phyloP scores from a whole-genome alignment of 2,797 vertebrate genomes.

The Scomberomorus guttatus region DNA sequence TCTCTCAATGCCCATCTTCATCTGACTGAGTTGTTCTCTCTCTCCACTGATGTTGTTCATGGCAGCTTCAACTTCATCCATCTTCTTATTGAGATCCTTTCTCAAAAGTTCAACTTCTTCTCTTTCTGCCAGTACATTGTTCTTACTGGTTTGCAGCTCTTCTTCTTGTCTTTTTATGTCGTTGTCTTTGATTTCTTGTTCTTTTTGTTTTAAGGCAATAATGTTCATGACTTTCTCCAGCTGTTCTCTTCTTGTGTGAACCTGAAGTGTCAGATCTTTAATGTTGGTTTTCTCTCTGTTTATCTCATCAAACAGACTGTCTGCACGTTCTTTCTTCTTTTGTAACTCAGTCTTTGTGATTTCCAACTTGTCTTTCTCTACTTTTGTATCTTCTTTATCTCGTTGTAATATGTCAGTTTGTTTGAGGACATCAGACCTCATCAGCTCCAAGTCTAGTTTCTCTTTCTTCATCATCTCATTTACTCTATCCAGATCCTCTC shows the following conservation, averaged over 20 bases:
- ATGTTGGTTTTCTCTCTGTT: neutral
- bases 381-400: too few species aligned
- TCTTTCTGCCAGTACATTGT: neutral
- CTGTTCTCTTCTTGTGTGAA: too few species aligned
- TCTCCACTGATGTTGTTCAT: too few species aligned
- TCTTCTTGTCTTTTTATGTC: neutral
- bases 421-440: neutral
- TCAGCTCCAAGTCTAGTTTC: conserved; percentile 7
- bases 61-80: neutral
- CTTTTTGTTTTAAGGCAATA: too few species aligned
- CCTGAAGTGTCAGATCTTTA: neutral
- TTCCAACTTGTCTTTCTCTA: too few species aligned
- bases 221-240: too few species aligned
- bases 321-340: too few species aligned
- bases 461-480: neutral
- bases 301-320: too few species aligned
- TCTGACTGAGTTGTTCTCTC: neutral
- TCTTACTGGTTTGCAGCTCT: neutral
- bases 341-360: too few species aligned
- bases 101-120: conserved; percentile 3
- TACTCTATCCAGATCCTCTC: too few species aligned
- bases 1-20: too few species aligned
- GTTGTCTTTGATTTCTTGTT: neutral
- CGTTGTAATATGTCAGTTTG: too few species aligned
- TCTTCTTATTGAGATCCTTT: neutral